Conservation (phyloP, 2,113 vertebrate species). For the Conger conger region DNA sequence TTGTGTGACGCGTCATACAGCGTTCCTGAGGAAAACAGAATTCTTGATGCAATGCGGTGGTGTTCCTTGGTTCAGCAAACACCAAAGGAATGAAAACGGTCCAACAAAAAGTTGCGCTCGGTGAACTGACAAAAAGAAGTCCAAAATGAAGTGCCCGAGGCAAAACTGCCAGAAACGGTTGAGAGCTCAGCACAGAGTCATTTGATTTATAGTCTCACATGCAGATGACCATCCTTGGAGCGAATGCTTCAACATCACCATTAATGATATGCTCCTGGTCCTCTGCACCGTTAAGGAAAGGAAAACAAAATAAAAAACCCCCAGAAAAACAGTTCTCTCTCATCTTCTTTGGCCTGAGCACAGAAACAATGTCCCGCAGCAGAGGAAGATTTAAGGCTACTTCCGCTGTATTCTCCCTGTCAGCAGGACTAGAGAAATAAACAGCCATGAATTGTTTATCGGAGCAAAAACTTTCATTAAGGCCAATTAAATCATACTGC, state of each 20-base stretch:
- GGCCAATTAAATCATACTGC: constrained; percentile 38
- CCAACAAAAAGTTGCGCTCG: constrained; percentile 21
- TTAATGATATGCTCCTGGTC: not conserved
- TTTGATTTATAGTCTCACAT: not conserved
- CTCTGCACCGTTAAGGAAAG: not conserved
- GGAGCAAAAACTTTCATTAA: constrained; percentile 32
- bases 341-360: too few relatives aligned
- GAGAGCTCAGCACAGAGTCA: not conserved
- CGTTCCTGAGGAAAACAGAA: not conserved
- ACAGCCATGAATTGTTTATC: constrained; percentile 23
- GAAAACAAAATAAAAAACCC: not conserved
- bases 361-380: constrained; percentile 15
- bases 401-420: not conserved
- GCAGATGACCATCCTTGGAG: not conserved
- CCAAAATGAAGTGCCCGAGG: constrained; percentile 3
- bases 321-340: too few relatives aligned
- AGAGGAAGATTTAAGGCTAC: not conserved
- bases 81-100: not conserved
- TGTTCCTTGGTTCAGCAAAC: constrained; percentile 12
- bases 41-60: not conserved
- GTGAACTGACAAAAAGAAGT: constrained; percentile 2
- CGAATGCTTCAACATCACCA: not conserved
- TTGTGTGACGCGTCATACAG: not conserved
- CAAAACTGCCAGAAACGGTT: not conserved
- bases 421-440: constrained; percentile 13